A percentile compares a stretch with the other conserved stretches of the same genome.
Evolutionary conservation across 2,888 invertebrate species (phyloP).

Genomic region (Chymomyza amoena): DNA sequence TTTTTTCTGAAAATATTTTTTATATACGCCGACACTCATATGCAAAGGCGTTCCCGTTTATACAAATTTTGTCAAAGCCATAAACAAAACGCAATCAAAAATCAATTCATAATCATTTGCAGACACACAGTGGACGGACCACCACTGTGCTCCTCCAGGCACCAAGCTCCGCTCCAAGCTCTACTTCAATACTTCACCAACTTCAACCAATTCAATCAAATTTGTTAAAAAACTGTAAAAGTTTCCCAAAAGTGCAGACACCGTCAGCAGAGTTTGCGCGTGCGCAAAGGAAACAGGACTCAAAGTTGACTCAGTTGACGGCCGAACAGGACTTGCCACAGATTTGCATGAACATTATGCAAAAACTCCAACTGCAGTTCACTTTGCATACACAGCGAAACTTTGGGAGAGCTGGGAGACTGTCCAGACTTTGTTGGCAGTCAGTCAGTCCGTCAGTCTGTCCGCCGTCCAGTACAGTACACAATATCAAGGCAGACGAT

Average conservation of each 20-base stretch:
- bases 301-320: slow-evolving; percentile 42
- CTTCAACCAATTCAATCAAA: slow-evolving; percentile 72
- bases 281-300: slow-evolving; percentile 65
- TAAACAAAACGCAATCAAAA: slow-evolving; percentile 72
- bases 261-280: slow-evolving; percentile 17
- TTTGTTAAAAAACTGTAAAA: slow-evolving; percentile 75
- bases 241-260: slow-evolving; percentile 47
- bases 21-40: neutral
- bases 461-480: too few relatives aligned
- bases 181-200: neutral
- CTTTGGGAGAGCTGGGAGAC: neutral
- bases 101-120: slow-evolving; percentile 78
- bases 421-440: neutral
- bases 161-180: too few relatives aligned
- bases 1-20: too few relatives aligned
- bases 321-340: slow-evolving; percentile 31
- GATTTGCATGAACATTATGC: slow-evolving; percentile 60
- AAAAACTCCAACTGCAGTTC: slow-evolving; percentile 39
- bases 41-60: neutral
- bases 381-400: slow-evolving; percentile 64
- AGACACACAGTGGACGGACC: slow-evolving; percentile 48
- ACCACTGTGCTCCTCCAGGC: neutral
- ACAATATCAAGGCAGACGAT: slow-evolving; percentile 8
- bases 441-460: neutral
- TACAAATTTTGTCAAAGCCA: slow-evolving; percentile 40